phyloP scores from a whole-genome alignment of 2,797 vertebrate genomes.

The Hoplostethus atlanticus region DNA sequence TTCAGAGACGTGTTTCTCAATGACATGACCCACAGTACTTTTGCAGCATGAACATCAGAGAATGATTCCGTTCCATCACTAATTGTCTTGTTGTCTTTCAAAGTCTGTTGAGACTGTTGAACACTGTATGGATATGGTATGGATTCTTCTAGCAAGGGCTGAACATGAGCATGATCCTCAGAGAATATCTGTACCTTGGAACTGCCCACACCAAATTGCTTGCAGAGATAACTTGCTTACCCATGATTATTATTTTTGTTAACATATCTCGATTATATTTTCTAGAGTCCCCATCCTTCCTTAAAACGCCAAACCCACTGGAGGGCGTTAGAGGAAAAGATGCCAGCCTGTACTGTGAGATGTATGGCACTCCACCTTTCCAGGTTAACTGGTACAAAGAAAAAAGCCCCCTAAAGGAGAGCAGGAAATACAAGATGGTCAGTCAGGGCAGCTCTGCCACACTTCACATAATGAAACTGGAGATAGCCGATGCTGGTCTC shows the following conservation, averaged over 20 bases:
- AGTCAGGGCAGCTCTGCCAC: slow-evolving; percentile 89
- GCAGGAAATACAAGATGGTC: slow-evolving; percentile 93
- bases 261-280: slow-evolving; percentile 71
- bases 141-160: slow-evolving; percentile 50
- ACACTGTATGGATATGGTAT: slow-evolving; percentile 1
- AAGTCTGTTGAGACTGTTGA: neutral
- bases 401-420: slow-evolving; percentile 92
- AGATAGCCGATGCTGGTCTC: slow-evolving; percentile 91
- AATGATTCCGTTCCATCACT: neutral
- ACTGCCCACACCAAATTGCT: neutral
- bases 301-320: slow-evolving; percentile 87
- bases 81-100: slow-evolving; percentile 10
- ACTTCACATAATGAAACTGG: slow-evolving; percentile 89
- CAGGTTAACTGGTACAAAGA: slow-evolving; percentile 96
- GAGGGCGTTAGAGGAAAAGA: slow-evolving; percentile 91
- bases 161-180: slow-evolving; percentile 45
- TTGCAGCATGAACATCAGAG: slow-evolving; percentile 28
- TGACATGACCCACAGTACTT: neutral
- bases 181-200: slow-evolving; percentile 1
- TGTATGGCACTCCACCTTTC: slow-evolving; percentile 92
- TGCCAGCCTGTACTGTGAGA: slow-evolving; percentile 92
- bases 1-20: slow-evolving; percentile 1
- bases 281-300: slow-evolving; percentile 94
- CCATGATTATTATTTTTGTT: slow-evolving; percentile 57
- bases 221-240: slow-evolving; percentile 24